Evolutionary conservation across 2,113 vertebrate species (phyloP), one percentile per base, ranked within the genome.

Genomic region (Corythornis madagascariensis): DNA sequence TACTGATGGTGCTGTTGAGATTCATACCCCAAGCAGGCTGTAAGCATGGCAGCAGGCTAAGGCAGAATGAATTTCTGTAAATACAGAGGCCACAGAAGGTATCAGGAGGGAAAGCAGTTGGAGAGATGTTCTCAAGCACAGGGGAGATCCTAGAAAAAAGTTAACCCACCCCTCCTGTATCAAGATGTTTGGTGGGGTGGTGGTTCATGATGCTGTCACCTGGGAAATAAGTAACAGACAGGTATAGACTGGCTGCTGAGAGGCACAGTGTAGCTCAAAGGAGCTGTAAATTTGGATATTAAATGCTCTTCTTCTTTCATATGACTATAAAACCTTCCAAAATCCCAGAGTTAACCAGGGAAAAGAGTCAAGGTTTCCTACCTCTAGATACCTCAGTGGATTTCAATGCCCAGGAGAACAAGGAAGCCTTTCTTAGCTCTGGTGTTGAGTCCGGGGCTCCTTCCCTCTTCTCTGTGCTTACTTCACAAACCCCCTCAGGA

Each of bases 31-130:
- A 64, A 8, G n/a, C 33, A 71, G 45, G 11, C 6, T 50, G 19
- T 6, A 13, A 1, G 2, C 20, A 5, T 19, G 65, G 13, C 0
- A 3, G 20, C 28, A 71, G 28, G 22, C 16, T 73, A 38, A 7
- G 3, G 35, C 53, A 81, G 63, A 42, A 70, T 0, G 1, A 50
- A 35, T 43, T 40, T 61, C 28, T 53, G 28, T 69, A 57, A 61
- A 72, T 50, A 55, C 13, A 64, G 55, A 59, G 11, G 29, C 29
- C 29, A 9, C 0, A 0, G 11, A 47, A 70, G 14, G 18, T 48
- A n/a, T 48, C 4, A 2, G n/a, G 82, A 42, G 14, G 28, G 26
- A 61, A 77, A 63, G 7, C 29, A 64, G 43, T 55, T 60, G 53
- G 50, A 29, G n/a, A 47, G 29, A 29, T 43, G 21, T 57, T 61